Conservation (phyloP, 1,140 invertebrate genomes). For the Carcinoscorpius rotundicauda region DNA sequence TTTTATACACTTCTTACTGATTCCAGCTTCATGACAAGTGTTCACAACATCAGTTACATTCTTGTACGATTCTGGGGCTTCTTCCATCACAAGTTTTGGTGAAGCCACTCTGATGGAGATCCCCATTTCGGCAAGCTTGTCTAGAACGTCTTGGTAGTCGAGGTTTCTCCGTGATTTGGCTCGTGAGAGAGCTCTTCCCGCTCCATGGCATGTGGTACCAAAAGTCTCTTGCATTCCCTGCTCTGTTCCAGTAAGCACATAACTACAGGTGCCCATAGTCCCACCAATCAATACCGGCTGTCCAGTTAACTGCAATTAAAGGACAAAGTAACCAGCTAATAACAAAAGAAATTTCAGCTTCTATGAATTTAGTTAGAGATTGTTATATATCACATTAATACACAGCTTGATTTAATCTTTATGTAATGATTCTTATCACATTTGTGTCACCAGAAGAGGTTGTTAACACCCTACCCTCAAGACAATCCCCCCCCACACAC, state of each 20-base stretch:
- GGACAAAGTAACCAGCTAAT: slow-evolving; percentile 4
- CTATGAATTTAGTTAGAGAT: too few species aligned
- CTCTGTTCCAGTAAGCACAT: slow-evolving; percentile 94
- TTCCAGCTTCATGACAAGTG: slow-evolving; percentile 94
- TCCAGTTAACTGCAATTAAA: slow-evolving; percentile 65
- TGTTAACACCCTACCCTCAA: too few species aligned
- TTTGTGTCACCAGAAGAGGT: too few species aligned
- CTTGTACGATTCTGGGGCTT: slow-evolving; percentile 98
- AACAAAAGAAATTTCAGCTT: too few species aligned
- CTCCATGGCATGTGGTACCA: slow-evolving; percentile 98
- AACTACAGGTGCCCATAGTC: slow-evolving; percentile 99
- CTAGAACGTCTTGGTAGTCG: slow-evolving; percentile 81
- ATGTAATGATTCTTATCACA: too few species aligned
- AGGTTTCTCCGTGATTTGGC: slow-evolving; percentile 94
- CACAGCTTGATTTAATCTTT: too few species aligned
- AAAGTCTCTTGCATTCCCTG: slow-evolving; percentile 97
- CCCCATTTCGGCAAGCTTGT: slow-evolving; percentile 74
- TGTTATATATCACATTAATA: too few species aligned
- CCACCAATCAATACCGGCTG: slow-evolving; percentile 98
- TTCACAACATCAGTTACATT: slow-evolving; percentile 99
- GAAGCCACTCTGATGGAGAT: slow-evolving; percentile 96
- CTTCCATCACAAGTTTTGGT: slow-evolving; percentile 99
- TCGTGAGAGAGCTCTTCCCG: slow-evolving; percentile 88
- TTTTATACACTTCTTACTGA: slow-evolving; percentile 96
- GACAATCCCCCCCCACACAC: too few species aligned